A percentile compares a stretch with the other conserved stretches of the same genome.
Conservation (phyloP, 2,888 invertebrate species). For the Mesochorus sp. region DNA sequence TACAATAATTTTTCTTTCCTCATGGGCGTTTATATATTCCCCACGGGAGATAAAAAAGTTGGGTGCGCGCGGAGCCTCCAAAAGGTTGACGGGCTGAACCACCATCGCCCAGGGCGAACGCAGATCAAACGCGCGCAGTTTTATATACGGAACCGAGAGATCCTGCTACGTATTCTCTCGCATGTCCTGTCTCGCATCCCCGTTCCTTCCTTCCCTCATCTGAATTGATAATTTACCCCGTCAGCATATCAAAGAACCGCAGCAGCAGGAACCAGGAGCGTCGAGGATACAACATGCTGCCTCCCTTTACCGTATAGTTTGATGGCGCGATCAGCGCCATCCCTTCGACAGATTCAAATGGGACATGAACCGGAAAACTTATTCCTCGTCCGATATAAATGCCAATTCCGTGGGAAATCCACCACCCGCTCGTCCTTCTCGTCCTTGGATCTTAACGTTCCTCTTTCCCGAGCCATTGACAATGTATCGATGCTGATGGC, state of each 20-base stretch:
- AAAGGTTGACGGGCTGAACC: conserved; percentile 58
- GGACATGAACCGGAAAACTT: conserved; percentile 72
- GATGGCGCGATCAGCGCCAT: conserved; percentile 27
- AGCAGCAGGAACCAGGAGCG: neutral
- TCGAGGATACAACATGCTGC: too few relatives aligned
- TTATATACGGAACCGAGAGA: conserved; percentile 39
- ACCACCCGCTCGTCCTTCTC: neutral
- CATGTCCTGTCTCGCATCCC: conserved; percentile 6
- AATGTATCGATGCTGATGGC: too few relatives aligned
- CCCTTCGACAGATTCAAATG: conserved; percentile 73
- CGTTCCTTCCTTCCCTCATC: conserved; percentile 72
- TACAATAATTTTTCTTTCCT: conserved; percentile 41
- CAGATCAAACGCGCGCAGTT: conserved; percentile 78
- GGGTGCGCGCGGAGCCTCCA: conserved; percentile 2
- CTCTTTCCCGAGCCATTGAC: too few relatives aligned
- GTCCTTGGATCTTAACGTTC: neutral
- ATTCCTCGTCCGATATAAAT: conserved; percentile 58
- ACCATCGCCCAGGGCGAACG: conserved; percentile 66
- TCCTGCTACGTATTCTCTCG: too few relatives aligned
- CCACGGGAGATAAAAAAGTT: conserved; percentile 24
- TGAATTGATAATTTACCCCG: conserved; percentile 81
- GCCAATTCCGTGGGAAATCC: conserved; percentile 69
- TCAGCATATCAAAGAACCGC: conserved; percentile 80
- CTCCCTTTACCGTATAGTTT: too few relatives aligned
- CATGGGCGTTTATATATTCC: neutral